Evolutionary conservation across 2,797 vertebrate genomes (phyloP), one percentile per base, ranked within the genome.

Genomic region (Valencia hispanica): DNA sequence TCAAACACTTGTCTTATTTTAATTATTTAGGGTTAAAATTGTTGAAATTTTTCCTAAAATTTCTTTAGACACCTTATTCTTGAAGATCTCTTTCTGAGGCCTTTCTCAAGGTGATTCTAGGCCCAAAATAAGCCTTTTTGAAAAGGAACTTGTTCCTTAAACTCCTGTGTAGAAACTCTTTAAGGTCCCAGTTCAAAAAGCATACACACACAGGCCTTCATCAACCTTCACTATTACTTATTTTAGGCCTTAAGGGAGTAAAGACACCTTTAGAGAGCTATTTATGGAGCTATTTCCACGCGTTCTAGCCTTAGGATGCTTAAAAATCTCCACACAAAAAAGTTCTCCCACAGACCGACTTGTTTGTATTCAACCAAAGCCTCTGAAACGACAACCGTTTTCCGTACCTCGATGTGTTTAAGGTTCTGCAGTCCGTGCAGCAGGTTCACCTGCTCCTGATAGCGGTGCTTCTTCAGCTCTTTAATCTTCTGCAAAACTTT

Each of bases 321-420:
- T 47, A 47, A 43, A 43, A 43, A 43, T 32, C 30, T 17, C 14
- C 4, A 32, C 27, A 61, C 27, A 1, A 5, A n/a, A n/a, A n/a
- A n/a, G n/a, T n/a, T 61, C 30, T 32, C 3, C 0, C 8, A 22
- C 9, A 50, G 9, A 50, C 48, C 48, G 2, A 9, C 30, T 34
- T 63, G 34, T 15, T 11, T 63, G 36, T 20, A 36, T 32, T 63
- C 34, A 18, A 63, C 59, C 32, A 63, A 63, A 32, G 20, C 51
- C 25, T 17, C 25, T 14, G 9, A n/a, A 30, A 8, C n/a, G n/a
- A 25, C 45, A 50, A 17, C 36, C 4, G 30, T 48, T n/a, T 7
- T 89, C 77, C 80, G 20, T 91, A 92, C 91, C 90, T 91, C 1
- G 47, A 92, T 78, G 6, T 82, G 0, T 5, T 1, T 20, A 5